Percentiles rank a stretch among this genome's conserved stretches.
These are phyloP conservation scores for Nibea coibor DNA, from an alignment of 2,113 vertebrate genomes.

Conservation along the genomic window DNA sequence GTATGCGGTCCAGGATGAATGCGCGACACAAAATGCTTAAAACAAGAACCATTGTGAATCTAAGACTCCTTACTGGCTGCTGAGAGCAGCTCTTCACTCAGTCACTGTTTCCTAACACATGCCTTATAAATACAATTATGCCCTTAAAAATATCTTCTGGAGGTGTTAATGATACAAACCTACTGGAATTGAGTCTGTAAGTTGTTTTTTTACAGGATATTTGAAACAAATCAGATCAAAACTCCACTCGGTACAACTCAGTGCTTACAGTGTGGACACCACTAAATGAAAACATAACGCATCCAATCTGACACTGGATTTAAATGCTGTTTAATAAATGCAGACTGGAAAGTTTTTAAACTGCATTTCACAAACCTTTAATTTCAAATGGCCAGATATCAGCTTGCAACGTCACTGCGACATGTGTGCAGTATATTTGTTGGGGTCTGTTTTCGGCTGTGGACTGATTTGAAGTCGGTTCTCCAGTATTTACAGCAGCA, in stretches of 20 bases:
- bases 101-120: background rate
- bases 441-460: too few species aligned
- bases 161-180: background rate
- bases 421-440: too few species aligned
- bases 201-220: background rate
- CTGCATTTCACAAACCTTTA: background rate
- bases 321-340: background rate
- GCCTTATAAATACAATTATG: background rate
- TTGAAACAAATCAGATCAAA: too few species aligned
- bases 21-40: slow-evolving; percentile 39
- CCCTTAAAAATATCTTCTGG: background rate
- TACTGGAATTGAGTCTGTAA: background rate
- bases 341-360: background rate
- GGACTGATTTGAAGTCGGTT: too few species aligned
- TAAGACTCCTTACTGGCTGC: slow-evolving; percentile 38
- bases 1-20: slow-evolving; percentile 66
- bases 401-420: too few species aligned
- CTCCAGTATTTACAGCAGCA: too few species aligned
- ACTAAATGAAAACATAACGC: too few species aligned
- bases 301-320: background rate
- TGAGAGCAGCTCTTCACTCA: slow-evolving; percentile 10
- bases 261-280: too few species aligned
- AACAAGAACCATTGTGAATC: slow-evolving; percentile 69
- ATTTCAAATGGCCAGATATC: too few species aligned
- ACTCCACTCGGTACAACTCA: too few species aligned